Conservation (phyloP, 1,140 invertebrate species). For the Hestina assimilis region DNA sequence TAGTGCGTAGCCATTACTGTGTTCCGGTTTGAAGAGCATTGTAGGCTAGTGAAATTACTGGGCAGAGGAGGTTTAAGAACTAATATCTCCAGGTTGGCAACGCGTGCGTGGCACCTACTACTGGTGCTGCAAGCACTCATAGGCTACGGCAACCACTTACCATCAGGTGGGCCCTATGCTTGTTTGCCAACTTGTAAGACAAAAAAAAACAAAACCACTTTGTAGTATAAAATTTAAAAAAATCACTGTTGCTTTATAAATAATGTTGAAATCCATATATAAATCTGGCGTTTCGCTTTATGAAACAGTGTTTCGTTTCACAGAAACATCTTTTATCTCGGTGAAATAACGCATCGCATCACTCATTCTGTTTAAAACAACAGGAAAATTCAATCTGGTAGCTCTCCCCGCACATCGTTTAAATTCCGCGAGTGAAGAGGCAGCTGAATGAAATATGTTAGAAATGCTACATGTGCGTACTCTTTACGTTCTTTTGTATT, state of each 20-base stretch:
- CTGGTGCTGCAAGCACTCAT: too few species aligned
- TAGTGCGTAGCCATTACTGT: too few species aligned
- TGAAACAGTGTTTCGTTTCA: neutral
- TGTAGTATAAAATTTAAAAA: neutral
- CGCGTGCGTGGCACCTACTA: too few species aligned
- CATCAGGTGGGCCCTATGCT: too few species aligned
- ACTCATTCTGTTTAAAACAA: conserved; percentile 21
- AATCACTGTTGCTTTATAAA: neutral
- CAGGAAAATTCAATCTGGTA: conserved; percentile 22
- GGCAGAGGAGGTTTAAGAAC: too few species aligned
- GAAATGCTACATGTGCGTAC: neutral
- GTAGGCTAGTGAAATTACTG: too few species aligned
- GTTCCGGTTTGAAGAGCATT: too few species aligned
- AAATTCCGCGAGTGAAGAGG: conserved; percentile 7
- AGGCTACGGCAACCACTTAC: too few species aligned
- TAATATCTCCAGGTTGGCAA: too few species aligned
- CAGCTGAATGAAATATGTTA: neutral
- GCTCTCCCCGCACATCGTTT: conserved; percentile 14
- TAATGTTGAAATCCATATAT: neutral
- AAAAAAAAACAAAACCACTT: too few species aligned
- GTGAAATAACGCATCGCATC: conserved; percentile 11
- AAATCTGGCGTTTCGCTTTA: neutral
- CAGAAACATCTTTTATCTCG: conserved; percentile 13
- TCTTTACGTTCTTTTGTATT: too few species aligned
- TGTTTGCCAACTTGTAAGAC: too few species aligned